These are phyloP conservation scores for Harpalus rubripes DNA, from an alignment of 2,888 invertebrate species.

Conservation along the genomic window DNA sequence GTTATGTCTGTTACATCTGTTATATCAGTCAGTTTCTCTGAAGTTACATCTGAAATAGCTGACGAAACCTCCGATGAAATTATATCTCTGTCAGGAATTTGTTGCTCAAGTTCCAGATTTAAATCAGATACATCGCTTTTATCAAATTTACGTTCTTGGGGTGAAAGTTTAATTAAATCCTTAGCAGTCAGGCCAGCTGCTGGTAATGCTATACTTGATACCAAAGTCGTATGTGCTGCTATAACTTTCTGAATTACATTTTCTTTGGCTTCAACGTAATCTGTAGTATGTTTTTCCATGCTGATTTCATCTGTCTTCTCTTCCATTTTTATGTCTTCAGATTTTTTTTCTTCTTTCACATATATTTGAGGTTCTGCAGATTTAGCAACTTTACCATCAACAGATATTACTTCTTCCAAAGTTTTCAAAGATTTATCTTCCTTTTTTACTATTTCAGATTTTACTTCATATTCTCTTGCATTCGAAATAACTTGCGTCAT, in stretches of 20 bases:
- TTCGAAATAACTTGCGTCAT: background rate
- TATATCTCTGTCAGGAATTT: conserved; percentile 22
- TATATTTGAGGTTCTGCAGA: background rate
- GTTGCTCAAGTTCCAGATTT: conserved; percentile 18
- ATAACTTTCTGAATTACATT: conserved; percentile 68
- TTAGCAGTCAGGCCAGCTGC: conserved; percentile 67
- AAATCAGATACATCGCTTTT: conserved; percentile 11
- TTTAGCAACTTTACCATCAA: background rate
- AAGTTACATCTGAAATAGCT: conserved; percentile 18
- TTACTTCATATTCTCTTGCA: background rate
- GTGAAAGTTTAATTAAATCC: conserved; percentile 43
- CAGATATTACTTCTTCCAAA: background rate
- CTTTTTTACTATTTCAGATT: background rate
- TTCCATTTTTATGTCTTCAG: background rate
- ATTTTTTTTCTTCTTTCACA: background rate
- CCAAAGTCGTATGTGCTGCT: conserved; percentile 72
- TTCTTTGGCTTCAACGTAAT: conserved; percentile 69
- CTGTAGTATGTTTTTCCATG: background rate
- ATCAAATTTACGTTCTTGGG: conserved; percentile 23
- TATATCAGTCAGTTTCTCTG: conserved; percentile 45
- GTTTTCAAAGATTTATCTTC: background rate
- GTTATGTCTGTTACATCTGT: conserved; percentile 67
- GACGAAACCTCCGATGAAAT: conserved; percentile 37
- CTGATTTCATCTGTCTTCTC: conserved; percentile 5
- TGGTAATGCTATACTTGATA: conserved; percentile 73